Evolutionary conservation across 2,797 vertebrate species (phyloP).

Genomic region (Trachops cirrhosus): DNA sequence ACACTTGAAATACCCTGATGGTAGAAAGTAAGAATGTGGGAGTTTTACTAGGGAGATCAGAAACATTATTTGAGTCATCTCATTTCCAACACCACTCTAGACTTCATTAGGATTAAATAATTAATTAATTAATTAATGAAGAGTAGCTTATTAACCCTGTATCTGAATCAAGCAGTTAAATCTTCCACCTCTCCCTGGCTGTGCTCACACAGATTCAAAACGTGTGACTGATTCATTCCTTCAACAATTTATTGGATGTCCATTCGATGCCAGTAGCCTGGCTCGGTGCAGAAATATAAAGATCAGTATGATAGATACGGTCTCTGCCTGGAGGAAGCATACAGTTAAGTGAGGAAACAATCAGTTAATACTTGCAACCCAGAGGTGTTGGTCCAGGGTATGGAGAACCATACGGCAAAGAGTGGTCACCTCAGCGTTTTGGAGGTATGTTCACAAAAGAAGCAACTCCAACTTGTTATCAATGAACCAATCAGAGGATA

Average conservation of each 20-base stretch:
- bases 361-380: neutral
- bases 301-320: conserved; percentile 8
- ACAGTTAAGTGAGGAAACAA: conserved; percentile 20
- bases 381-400: neutral
- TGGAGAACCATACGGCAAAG: neutral
- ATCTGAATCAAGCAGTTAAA: neutral
- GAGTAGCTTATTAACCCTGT: conserved; percentile 18
- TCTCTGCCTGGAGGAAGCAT: neutral
- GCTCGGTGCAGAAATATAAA: neutral
- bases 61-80: neutral
- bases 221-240: neutral
- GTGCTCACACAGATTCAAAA: conserved; percentile 56
- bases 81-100: neutral
- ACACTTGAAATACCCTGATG: neutral
- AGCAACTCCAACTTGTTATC: neutral
- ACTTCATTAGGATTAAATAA: conserved; percentile 16
- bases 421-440: neutral
- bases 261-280: conserved; percentile 55
- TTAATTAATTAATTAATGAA: neutral
- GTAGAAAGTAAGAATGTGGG: neutral
- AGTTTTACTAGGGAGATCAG: neutral
- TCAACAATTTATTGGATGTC: neutral
- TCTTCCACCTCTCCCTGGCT: neutral
- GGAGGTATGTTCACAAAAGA: neutral
- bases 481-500: neutral